These are phyloP conservation scores for Reticulitermes speratus DNA, from an alignment of 1,140 invertebrate species.

Conservation along the genomic window DNA sequence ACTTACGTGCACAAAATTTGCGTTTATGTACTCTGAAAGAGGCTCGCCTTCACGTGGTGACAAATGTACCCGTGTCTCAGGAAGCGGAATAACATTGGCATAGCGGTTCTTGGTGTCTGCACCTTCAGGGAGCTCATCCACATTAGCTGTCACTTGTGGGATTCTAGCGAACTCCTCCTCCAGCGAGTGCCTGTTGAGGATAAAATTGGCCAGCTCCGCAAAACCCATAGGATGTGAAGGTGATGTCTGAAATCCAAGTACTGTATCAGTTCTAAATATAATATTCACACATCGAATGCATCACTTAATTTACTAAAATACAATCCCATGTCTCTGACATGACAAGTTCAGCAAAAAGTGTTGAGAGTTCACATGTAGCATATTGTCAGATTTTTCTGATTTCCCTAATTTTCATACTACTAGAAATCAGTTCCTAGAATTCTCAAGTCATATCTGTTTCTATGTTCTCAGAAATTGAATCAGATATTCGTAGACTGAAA, in stretches of 20 bases:
- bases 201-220: conserved; percentile 70
- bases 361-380: too few relatives aligned
- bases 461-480: too few relatives aligned
- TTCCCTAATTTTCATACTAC: too few relatives aligned
- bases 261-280: too few relatives aligned
- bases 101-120: conserved; percentile 91
- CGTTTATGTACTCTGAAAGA: conserved; percentile 88
- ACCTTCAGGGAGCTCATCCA: conserved; percentile 79
- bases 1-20: conserved; percentile 77
- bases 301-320: too few relatives aligned
- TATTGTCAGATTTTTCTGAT: too few relatives aligned
- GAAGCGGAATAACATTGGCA: conserved; percentile 89
- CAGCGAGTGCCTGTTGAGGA: conserved; percentile 67
- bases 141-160: conserved; percentile 70
- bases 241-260: conserved; percentile 54
- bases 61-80: conserved; percentile 81
- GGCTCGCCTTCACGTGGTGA: conserved; percentile 66
- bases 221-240: conserved; percentile 73
- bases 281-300: too few relatives aligned
- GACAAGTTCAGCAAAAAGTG: too few relatives aligned
- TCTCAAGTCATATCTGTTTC: too few relatives aligned
- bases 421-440: too few relatives aligned
- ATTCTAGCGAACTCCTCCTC: conserved; percentile 76
- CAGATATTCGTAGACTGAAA: too few relatives aligned
- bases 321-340: too few relatives aligned